Percentiles rank a stretch among this genome's conserved stretches.
Evolutionary conservation across 1,140 invertebrate species (phyloP).

Genomic region (Trichonephila inaurata): DNA sequence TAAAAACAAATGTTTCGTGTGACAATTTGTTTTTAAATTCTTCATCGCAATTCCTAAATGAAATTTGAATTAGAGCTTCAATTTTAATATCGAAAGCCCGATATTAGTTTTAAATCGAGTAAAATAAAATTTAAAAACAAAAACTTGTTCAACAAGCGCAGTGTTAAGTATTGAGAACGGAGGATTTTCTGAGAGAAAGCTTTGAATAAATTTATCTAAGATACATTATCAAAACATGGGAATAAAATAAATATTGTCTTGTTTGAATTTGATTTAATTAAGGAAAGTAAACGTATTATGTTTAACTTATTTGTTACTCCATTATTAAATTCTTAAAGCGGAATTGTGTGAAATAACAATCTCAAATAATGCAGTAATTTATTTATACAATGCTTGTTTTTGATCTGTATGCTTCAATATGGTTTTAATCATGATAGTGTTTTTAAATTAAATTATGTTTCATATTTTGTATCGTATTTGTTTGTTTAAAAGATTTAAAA

Average conservation of each 20-base stretch:
- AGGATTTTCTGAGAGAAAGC: not conserved
- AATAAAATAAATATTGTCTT: not conserved
- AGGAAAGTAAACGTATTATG: not conserved
- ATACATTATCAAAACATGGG: not conserved
- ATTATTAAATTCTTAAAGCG: not conserved
- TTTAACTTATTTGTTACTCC: not conserved
- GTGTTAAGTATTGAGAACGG: not conserved
- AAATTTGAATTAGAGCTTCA: too few species aligned
- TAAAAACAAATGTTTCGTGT: too few species aligned
- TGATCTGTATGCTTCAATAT: too few species aligned
- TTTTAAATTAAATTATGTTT: too few species aligned
- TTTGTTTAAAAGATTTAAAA: too few species aligned
- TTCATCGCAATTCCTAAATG: too few species aligned
- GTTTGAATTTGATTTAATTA: not conserved
- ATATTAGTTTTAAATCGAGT: not conserved
- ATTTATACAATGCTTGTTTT: too few species aligned
- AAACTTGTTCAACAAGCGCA: not conserved
- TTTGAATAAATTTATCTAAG: not conserved
- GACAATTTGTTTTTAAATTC: too few species aligned
- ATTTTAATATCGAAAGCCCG: not conserved
- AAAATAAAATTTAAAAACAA: too few species aligned
- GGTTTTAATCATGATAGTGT: too few species aligned
- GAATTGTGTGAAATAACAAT: not conserved
- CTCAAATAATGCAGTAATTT: too few species aligned
- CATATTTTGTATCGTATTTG: too few species aligned